Conservation (phyloP, 2,797 vertebrate genomes). For the Labeo calbasu region DNA sequence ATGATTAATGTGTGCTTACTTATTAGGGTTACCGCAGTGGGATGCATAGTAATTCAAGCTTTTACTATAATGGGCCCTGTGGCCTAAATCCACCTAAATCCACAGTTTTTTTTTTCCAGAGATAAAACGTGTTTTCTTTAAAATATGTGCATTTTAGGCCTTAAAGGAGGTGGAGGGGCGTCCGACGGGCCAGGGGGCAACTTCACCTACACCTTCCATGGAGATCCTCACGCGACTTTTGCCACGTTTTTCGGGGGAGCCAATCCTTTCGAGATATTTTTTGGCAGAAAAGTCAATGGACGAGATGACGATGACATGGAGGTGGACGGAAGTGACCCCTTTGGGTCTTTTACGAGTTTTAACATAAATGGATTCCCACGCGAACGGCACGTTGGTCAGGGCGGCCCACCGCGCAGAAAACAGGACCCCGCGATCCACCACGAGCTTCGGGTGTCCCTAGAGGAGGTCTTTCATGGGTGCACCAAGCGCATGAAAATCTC, state of each 20-base stretch:
- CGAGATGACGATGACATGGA: conserved; percentile 95
- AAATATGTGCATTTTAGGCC: conserved; percentile 75
- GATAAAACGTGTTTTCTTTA: background rate
- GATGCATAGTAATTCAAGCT: background rate
- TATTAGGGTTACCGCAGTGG: background rate
- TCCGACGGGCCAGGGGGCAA: conserved; percentile 89
- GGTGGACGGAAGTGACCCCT: conserved; percentile 92
- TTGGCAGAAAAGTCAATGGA: conserved; percentile 90
- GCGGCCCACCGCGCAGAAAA: conserved; percentile 85
- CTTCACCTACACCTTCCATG: conserved; percentile 96
- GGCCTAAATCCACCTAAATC: background rate
- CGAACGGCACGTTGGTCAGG: conserved; percentile 87
- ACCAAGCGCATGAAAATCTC: conserved; percentile 99
- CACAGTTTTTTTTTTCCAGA: background rate
- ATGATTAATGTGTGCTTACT: background rate
- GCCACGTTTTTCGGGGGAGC: conserved; percentile 96
- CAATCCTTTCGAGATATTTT: conserved; percentile 98
- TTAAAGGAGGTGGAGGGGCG: conserved; percentile 91
- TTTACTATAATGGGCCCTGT: background rate
- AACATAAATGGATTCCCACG: conserved; percentile 95
- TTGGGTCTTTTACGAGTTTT: conserved; percentile 90
- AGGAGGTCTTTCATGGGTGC: conserved; percentile 95
- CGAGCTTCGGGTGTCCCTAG: conserved; percentile 93
- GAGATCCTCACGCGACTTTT: conserved; percentile 98
- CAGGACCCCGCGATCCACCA: conserved; percentile 97